phyloP scores from a whole-genome alignment of 2,888 invertebrate species.

The Scaptomyza reducta region DNA sequence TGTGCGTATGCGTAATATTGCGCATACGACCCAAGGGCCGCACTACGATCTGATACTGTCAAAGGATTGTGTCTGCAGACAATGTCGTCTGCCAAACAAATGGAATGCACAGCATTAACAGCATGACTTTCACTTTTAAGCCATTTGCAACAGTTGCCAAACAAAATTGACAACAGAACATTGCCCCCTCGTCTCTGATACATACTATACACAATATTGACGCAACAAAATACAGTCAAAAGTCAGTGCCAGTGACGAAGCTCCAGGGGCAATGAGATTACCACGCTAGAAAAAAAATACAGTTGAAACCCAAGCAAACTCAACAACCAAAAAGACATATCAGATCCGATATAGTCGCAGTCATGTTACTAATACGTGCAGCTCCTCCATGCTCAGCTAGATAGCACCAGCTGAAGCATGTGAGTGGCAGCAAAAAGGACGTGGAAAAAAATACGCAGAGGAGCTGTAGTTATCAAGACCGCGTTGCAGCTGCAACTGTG shows the following conservation, averaged over 20 bases:
- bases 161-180: constrained; percentile 30
- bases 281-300: constrained; percentile 38
- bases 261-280: constrained; percentile 51
- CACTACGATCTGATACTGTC: constrained; percentile 47
- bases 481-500: constrained; percentile 28
- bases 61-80: constrained; percentile 47
- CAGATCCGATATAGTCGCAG: constrained; percentile 57
- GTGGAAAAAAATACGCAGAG: background rate
- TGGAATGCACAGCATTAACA: constrained; percentile 55
- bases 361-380: constrained; percentile 51
- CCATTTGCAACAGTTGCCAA: constrained; percentile 15
- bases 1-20: constrained; percentile 69
- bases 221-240: constrained; percentile 15
- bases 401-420: constrained; percentile 14
- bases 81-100: constrained; percentile 25
- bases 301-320: background rate
- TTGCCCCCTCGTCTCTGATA: constrained; percentile 22
- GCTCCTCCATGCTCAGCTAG: constrained; percentile 17
- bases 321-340: constrained; percentile 58
- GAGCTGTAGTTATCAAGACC: constrained; percentile 30
- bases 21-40: constrained; percentile 63
- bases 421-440: constrained; percentile 23
- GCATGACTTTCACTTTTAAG: constrained; percentile 70
- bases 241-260: constrained; percentile 39
- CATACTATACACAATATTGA: constrained; percentile 22